Percentiles rank a stretch among this genome's conserved stretches.
Evolutionary conservation across 2,888 invertebrate genomes (phyloP).

Genomic region (Clivina fossor): DNA sequence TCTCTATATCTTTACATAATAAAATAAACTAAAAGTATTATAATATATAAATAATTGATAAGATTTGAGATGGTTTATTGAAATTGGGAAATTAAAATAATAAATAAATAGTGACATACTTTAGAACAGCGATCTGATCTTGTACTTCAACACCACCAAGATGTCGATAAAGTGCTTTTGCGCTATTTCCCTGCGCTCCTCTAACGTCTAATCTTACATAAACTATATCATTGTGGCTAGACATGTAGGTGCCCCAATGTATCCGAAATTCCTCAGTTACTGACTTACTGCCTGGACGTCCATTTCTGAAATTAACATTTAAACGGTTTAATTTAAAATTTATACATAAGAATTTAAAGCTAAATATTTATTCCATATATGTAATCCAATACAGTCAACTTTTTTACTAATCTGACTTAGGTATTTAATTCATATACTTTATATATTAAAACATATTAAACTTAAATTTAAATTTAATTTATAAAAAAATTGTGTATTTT

Average conservation of each 20-base stretch:
- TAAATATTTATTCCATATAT: no score
- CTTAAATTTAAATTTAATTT: no score
- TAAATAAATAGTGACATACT: slow-evolving; percentile 50
- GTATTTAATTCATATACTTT: no score
- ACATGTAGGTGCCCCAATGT: slow-evolving; percentile 93
- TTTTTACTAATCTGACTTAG: no score
- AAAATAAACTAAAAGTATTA: no score
- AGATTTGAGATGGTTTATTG: no score
- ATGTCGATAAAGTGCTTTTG: slow-evolving; percentile 76
- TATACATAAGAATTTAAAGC: neutral
- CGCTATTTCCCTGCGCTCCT: slow-evolving; percentile 75
- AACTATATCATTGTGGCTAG: slow-evolving; percentile 86
- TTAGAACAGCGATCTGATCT: slow-evolving; percentile 86
- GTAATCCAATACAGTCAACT: no score
- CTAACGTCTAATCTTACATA: slow-evolving; percentile 90
- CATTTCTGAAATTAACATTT: slow-evolving; percentile 81
- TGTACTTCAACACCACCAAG: slow-evolving; percentile 89
- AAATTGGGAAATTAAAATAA: no score
- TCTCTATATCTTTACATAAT: no score
- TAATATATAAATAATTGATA: no score
- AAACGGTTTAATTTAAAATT: neutral
- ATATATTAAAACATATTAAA: no score
- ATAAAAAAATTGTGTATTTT: no score
- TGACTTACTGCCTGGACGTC: slow-evolving; percentile 87
- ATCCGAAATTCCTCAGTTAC: slow-evolving; percentile 85